These are phyloP conservation scores for Ylistrum balloti DNA, from an alignment of 1,140 invertebrate genomes.

Conservation along the genomic window DNA sequence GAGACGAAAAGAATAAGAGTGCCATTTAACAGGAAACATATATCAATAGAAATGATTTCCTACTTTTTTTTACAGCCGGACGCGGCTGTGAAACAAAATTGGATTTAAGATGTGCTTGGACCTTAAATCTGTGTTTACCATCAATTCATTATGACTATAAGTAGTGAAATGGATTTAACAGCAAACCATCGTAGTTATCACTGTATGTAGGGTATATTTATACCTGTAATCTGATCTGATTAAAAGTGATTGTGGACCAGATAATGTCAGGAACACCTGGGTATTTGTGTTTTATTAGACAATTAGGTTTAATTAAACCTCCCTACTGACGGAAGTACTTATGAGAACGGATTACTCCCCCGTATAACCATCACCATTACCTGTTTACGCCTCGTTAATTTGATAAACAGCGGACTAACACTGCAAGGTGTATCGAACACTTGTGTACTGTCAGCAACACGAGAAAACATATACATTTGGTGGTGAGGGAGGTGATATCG, in stretches of 20 bases:
- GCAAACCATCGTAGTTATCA: too few relatives aligned
- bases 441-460: not conserved
- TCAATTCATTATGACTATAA: too few relatives aligned
- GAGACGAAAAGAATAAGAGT: too few relatives aligned
- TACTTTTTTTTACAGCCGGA: too few relatives aligned
- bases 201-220: not conserved
- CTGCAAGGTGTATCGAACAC: not conserved
- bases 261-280: not conserved
- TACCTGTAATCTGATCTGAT: not conserved
- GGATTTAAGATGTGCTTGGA: too few relatives aligned
- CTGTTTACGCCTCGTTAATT: not conserved
- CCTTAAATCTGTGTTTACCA: too few relatives aligned
- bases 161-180: too few relatives aligned
- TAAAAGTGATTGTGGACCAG: not conserved
- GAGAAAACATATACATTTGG: too few relatives aligned
- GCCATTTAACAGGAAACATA: too few relatives aligned
- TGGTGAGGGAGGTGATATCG: too few relatives aligned
- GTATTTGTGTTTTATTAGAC: slow-evolving; percentile 20
- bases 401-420: not conserved
- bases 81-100: too few relatives aligned
- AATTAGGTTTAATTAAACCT: slow-evolving; percentile 10
- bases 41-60: too few relatives aligned
- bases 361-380: not conserved
- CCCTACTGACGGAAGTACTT: slow-evolving; percentile 10
- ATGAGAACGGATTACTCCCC: not conserved